These are phyloP conservation scores for Alouatta palliata DNA, from an alignment of 2,113 vertebrate genomes.

Conservation along the genomic window DNA sequence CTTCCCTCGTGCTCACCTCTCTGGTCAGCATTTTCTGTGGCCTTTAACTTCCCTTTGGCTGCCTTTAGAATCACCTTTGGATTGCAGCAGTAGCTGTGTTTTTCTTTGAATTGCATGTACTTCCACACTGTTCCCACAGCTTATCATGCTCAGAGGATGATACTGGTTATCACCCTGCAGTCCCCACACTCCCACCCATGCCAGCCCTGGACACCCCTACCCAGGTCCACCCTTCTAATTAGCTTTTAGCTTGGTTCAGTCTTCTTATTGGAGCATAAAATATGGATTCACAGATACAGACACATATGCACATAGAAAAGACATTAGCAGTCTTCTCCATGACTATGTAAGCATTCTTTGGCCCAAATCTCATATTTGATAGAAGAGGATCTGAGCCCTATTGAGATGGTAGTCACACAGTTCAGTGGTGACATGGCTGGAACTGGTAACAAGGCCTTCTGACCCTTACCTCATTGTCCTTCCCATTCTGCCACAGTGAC, in stretches of 20 bases:
- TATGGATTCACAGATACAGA: neutral
- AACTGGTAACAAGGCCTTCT: neutral
- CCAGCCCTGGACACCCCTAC: neutral
- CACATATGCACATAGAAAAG: neutral
- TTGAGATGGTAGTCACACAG: neutral
- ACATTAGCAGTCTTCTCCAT: neutral
- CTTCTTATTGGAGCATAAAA: neutral
- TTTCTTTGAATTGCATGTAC: neutral
- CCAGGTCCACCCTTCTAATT: neutral
- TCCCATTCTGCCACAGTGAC: neutral
- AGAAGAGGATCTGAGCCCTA: neutral
- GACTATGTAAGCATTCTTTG: neutral
- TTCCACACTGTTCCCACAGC: neutral
- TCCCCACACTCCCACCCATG: neutral
- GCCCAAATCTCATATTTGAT: neutral
- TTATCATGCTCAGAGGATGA: neutral
- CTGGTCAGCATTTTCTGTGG: neutral
- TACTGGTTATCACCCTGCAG: neutral
- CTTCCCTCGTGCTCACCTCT: neutral
- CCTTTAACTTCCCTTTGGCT: neutral
- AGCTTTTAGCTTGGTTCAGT: neutral
- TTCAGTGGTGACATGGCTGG: neutral
- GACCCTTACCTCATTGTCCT: accelerated
- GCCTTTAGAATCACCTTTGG: neutral
- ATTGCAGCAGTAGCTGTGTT: neutral